A percentile compares a stretch with the other conserved stretches of the same genome.
Evolutionary conservation across 2,797 vertebrate genomes (phyloP).

Genomic region (Poeciliopsis infans): DNA sequence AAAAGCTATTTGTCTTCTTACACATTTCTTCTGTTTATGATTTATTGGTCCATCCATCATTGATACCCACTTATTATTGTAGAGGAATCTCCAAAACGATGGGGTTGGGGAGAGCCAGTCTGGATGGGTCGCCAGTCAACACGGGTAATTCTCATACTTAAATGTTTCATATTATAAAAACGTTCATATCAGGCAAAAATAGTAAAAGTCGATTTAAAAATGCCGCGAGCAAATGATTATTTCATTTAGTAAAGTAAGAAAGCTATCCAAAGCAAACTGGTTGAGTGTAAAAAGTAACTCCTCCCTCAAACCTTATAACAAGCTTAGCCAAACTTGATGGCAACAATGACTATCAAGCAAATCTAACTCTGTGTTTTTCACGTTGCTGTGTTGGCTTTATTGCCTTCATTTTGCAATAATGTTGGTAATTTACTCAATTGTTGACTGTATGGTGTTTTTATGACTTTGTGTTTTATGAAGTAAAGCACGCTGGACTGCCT

Average conservation of each 20-base stretch:
- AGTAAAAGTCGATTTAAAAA: background rate
- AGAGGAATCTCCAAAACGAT: background rate
- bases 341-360: background rate
- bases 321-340: background rate
- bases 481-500: too few species aligned
- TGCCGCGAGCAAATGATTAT: background rate
- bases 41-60: background rate
- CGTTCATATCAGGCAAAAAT: background rate
- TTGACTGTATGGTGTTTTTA: too few species aligned
- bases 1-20: background rate
- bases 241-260: background rate
- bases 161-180: background rate
- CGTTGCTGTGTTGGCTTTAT: background rate
- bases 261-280: background rate
- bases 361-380: background rate
- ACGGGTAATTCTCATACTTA: background rate
- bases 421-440: too few species aligned
- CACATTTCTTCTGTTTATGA: background rate
- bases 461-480: too few species aligned
- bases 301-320: background rate
- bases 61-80: background rate
- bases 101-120: background rate
- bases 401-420: background rate
- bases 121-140: background rate
- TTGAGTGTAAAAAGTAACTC: background rate